Evolutionary conservation across 2,113 vertebrate genomes (phyloP).

Genomic region (Panthera tigris): DNA sequence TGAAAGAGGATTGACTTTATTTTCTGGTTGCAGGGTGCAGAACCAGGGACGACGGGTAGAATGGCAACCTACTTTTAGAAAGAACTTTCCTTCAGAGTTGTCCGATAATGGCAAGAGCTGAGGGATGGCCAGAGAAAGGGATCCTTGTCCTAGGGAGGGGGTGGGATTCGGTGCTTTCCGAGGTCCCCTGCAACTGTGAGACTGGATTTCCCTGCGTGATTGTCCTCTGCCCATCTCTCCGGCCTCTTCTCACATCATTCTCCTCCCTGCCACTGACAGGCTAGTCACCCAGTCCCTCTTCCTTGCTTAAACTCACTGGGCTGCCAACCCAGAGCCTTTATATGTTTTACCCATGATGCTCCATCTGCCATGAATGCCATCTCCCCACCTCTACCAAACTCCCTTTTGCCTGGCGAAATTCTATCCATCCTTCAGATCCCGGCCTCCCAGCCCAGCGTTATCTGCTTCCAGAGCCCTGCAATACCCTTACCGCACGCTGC

Average conservation of each 20-base stretch:
- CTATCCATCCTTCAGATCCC: not conserved
- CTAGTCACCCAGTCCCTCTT: not conserved
- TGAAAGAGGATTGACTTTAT: not conserved
- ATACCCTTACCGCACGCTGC: not conserved
- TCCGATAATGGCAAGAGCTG: not conserved
- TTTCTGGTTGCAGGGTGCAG: not conserved
- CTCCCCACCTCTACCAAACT: not conserved
- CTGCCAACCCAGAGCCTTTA: not conserved
- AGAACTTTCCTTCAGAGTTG: not conserved
- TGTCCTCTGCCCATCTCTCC: not conserved
- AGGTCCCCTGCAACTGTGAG: not conserved
- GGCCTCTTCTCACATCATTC: not conserved
- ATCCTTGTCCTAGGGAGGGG: not conserved
- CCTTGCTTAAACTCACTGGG: not conserved
- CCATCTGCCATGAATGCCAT: not conserved
- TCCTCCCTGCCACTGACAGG: not conserved
- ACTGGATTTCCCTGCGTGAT: not conserved
- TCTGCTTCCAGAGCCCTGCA: not conserved
- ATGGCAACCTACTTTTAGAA: not conserved
- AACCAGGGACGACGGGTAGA: not conserved
- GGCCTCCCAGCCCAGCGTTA: not conserved
- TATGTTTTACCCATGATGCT: not conserved
- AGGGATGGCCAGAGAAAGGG: not conserved
- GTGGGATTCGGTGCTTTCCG: not conserved
- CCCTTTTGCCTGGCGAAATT: not conserved